phyloP scores from a whole-genome alignment of 1,140 invertebrate genomes.

The Teleogryllus occipitalis region DNA sequence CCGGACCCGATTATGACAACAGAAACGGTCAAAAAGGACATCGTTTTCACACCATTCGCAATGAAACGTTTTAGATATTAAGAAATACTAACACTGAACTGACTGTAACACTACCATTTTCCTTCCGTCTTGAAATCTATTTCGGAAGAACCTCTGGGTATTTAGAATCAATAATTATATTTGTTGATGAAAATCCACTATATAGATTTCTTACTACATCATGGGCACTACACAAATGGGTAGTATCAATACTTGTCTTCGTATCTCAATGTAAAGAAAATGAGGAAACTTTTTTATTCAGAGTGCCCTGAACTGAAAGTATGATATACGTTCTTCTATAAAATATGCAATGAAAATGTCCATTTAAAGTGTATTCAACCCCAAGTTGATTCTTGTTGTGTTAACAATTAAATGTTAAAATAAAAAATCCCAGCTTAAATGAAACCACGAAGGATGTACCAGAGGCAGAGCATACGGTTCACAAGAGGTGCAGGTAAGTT shows the following conservation, averaged over 20 bases:
- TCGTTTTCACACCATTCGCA: no score
- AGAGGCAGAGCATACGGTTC: neutral
- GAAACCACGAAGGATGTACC: neutral
- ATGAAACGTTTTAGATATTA: no score
- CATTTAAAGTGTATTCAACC: neutral
- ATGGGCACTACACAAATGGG: constrained; percentile 5
- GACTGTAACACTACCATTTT: no score
- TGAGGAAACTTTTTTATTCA: neutral
- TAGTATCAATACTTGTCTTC: constrained; percentile 3
- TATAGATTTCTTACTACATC: neutral
- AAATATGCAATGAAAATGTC: neutral
- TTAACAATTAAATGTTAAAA: neutral
- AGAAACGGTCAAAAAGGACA: no score
- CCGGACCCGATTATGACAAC: no score
- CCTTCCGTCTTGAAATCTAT: no score
- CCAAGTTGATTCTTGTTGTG: neutral
- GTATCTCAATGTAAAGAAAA: constrained; percentile 1
- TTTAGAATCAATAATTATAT: no score
- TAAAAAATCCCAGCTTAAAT: neutral
- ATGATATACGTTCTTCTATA: neutral
- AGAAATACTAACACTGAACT: no score
- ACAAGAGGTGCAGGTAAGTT: neutral
- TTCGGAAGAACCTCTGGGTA: no score
- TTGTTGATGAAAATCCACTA: neutral
- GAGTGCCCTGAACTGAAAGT: neutral